phyloP scores from a whole-genome alignment of 2,797 vertebrate genomes.

The Rhinella marina region DNA sequence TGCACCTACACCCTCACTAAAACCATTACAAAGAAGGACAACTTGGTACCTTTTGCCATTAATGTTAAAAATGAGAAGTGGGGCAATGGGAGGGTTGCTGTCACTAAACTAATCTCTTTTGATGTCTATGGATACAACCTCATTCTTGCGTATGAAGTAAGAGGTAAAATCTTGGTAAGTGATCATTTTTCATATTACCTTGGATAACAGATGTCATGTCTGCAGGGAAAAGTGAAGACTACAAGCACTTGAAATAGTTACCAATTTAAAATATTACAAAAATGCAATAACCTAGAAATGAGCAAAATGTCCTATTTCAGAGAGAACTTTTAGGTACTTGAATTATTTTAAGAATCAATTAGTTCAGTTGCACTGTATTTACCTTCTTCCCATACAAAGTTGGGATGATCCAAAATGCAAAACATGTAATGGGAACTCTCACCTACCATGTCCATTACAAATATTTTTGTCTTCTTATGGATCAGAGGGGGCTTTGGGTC shows the following conservation, averaged over 20 bases:
- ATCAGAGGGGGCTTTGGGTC: too few species aligned
- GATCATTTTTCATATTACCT: not conserved
- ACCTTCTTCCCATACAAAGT: too few species aligned
- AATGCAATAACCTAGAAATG: not conserved
- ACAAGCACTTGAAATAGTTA: not conserved
- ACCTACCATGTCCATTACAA: too few species aligned
- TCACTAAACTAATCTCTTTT: conserved; percentile 60
- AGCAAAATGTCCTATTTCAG: too few species aligned
- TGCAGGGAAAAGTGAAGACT: not conserved
- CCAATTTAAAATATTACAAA: not conserved
- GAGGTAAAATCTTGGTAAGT: conserved; percentile 61
- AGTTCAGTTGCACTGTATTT: too few species aligned
- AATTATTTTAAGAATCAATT: too few species aligned
- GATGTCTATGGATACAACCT: conserved; percentile 64
- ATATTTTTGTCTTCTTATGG: too few species aligned
- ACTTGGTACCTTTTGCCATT: conserved; percentile 65
- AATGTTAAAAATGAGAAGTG: conserved; percentile 65
- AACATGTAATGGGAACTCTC: too few species aligned
- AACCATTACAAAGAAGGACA: conserved; percentile 60
- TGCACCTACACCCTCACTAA: conserved; percentile 78
- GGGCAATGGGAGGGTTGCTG: conserved; percentile 7
- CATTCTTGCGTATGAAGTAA: conserved; percentile 65
- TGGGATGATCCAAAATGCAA: too few species aligned
- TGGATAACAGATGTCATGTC: not conserved
- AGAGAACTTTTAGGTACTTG: too few species aligned